Evolutionary conservation across 1,140 invertebrate genomes (phyloP), one percentile per base, ranked within the genome.

Genomic region (Battus philenor): DNA sequence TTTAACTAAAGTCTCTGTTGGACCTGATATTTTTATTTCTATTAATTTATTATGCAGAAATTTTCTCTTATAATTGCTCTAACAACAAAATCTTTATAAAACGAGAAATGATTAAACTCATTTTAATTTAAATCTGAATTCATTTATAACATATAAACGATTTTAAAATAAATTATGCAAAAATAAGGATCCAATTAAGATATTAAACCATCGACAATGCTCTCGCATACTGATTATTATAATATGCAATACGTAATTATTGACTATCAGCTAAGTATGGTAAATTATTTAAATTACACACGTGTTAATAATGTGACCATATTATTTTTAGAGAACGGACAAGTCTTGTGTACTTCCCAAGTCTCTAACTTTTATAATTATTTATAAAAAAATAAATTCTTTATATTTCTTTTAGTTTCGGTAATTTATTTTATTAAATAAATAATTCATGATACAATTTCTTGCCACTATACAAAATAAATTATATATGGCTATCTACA

Each of bases 241-340:
- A 27, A 20, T 36, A 27, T 15, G 2, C 8, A 41, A 22, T 39
- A 15, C 15, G 17, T 16, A 26, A 27, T 41, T 6, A 29, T 26
- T 41, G 15, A 39, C 6, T 5, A 11, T 16, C 1, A 16, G 17
- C 38, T 29, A 41, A 41, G 24, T 41, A 41, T 41, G 38, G 38
- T 41, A 41, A 41, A 41, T 41, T 41, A 41, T 41, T 41, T 10
- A 29, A 41, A 41, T 41, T 41, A 41, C 29, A 41, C 38, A 27
- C 38, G 38, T 26, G 38, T 26, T 27, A 29, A 27, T 41, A 41
- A 15, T 29, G 26, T 13, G 4, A 29, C 38, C 24, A 41, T 41
- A 10, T 17, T 9, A 6, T 6, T 1, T 7, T 27, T 6, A 10
- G 27, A 41, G 8, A 4, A 10, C n/a, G 24, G 13, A 41, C 2